phyloP scores from a whole-genome alignment of 2,888 invertebrate species.

The Neoascia interrupta region DNA sequence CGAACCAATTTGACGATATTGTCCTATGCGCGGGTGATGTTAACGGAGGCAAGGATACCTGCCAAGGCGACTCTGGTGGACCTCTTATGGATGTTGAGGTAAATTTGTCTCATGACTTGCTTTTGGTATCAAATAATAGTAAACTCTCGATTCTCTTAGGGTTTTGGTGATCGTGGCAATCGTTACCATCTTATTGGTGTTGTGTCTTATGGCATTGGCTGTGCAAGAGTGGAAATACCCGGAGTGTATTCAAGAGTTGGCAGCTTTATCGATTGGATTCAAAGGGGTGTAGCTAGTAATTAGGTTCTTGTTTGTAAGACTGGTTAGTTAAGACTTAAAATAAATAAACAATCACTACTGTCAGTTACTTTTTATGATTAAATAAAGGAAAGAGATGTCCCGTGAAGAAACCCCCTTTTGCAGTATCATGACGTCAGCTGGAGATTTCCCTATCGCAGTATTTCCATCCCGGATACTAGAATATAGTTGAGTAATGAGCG shows the following conservation, averaged over 20 bases:
- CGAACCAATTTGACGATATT: conserved; percentile 76
- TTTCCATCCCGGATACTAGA: no score
- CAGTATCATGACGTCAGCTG: no score
- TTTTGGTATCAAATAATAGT: background rate
- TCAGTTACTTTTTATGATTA: no score
- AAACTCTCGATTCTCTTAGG: conserved; percentile 46
- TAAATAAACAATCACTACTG: no score
- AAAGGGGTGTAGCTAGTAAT: no score
- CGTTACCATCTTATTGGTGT: conserved; percentile 84
- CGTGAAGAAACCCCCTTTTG: no score
- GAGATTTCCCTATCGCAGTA: no score
- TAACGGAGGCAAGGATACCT: conserved; percentile 77
- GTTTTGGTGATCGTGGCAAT: conserved; percentile 81
- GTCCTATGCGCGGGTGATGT: conserved; percentile 77
- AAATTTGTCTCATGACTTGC: background rate
- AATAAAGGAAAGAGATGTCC: no score
- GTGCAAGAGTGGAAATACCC: conserved; percentile 82
- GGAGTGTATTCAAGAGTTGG: conserved; percentile 84
- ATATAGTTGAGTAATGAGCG: no score
- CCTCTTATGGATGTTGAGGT: conserved; percentile 78
- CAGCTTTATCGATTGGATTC: conserved; percentile 83
- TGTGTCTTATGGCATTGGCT: conserved; percentile 84
- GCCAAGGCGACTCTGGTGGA: conserved; percentile 79
- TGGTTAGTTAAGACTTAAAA: no score
- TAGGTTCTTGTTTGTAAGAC: no score